Evolutionary conservation across 2,113 vertebrate species (phyloP).

Genomic region (Benitochromis conjunctus): DNA sequence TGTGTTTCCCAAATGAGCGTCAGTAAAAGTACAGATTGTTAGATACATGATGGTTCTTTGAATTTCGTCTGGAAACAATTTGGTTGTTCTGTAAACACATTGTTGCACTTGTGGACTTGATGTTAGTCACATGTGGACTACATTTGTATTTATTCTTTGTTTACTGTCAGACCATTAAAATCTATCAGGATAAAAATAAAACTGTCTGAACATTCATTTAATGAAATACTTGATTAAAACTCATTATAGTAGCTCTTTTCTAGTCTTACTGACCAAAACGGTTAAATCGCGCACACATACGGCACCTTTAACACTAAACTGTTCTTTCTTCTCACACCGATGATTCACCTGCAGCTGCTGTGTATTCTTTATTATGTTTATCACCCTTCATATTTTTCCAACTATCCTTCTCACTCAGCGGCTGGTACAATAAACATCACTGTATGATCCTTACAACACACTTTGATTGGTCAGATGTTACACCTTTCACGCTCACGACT

Average conservation of each 20-base stretch:
- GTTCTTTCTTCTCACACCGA: not conserved
- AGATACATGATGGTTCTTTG: not conserved
- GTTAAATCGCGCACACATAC: rapidly evolving
- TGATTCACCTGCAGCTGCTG: not conserved
- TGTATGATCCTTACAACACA: not conserved
- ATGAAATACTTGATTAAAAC: not conserved
- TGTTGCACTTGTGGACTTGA: rapidly evolving
- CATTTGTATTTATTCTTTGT: not conserved
- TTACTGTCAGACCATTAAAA: not conserved
- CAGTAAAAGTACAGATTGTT: not conserved
- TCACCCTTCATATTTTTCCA: not conserved
- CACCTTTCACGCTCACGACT: rapidly evolving
- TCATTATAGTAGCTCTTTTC: rapidly evolving
- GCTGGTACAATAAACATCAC: not conserved
- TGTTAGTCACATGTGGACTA: rapidly evolving
- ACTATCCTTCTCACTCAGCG: rapidly evolving
- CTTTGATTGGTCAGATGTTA: not conserved
- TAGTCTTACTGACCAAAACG: not conserved
- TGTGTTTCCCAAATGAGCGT: not conserved
- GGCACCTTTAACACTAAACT: not conserved
- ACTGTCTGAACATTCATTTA: not conserved
- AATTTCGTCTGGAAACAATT: not conserved
- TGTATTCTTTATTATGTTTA: not conserved
- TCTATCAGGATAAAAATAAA: rapidly evolving
- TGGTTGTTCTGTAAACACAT: not conserved